Percentiles rank a stretch among this genome's conserved stretches.
phyloP scores from a whole-genome alignment of 2,888 invertebrate species.

The Hypselothyrea guttata region DNA sequence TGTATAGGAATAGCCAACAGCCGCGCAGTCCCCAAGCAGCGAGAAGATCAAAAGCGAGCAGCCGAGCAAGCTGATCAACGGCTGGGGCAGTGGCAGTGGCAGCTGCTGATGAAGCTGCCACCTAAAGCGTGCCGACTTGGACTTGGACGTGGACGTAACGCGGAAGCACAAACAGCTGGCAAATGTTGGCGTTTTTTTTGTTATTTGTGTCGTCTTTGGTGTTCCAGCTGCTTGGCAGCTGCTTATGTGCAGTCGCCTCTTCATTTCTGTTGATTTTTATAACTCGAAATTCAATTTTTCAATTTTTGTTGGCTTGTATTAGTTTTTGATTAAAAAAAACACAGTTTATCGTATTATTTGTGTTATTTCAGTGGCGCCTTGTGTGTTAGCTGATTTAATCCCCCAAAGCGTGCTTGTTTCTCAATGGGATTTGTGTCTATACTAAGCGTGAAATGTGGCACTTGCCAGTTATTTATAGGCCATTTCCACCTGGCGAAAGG shows the following conservation, averaged over 20 bases:
- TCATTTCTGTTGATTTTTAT: constrained; percentile 43
- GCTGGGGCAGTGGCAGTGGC: constrained; percentile 33
- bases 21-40: constrained; percentile 51
- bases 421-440: constrained; percentile 35
- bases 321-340: no score
- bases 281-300: constrained; percentile 33
- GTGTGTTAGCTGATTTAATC: constrained; percentile 23
- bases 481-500: constrained; percentile 30
- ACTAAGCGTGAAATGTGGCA: constrained; percentile 78
- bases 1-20: constrained; percentile 87
- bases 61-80: background rate
- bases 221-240: constrained; percentile 36
- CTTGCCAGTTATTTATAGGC: constrained; percentile 76
- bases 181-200: constrained; percentile 21
- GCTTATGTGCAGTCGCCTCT: constrained; percentile 57
- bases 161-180: constrained; percentile 62
- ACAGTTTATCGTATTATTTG: no score
- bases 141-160: constrained; percentile 46
- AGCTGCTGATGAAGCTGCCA: constrained; percentile 19
- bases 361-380: background rate
- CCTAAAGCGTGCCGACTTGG: constrained; percentile 44
- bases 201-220: constrained; percentile 10
- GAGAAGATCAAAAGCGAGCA: constrained; percentile 39
- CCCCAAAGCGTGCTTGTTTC: constrained; percentile 30
- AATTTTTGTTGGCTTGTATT: background rate